A percentile compares a stretch with the other conserved stretches of the same genome.
These are phyloP conservation scores for Scaptodrosophila lebanonensis DNA, from an alignment of 1,140 invertebrate genomes.

Conservation along the genomic window DNA sequence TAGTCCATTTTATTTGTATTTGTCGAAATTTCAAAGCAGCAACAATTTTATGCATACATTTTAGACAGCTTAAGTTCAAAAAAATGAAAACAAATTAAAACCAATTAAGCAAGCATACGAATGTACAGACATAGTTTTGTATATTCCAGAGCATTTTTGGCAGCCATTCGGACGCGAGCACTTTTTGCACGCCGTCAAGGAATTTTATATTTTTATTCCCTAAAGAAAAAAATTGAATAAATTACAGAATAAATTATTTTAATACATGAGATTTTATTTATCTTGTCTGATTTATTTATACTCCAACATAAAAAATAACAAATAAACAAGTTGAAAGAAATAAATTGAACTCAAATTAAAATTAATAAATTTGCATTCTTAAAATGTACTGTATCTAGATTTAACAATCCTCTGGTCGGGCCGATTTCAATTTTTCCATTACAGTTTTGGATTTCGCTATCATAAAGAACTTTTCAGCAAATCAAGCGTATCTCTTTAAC, in stretches of 20 bases:
- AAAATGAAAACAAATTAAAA: not conserved
- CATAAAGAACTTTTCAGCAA: too few relatives aligned
- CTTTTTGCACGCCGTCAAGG: slow-evolving; percentile 67
- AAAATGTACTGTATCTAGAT: too few relatives aligned
- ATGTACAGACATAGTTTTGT: slow-evolving; percentile 59
- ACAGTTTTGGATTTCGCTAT: too few relatives aligned
- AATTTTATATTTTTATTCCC: slow-evolving; percentile 77
- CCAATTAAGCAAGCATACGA: slow-evolving; percentile 26
- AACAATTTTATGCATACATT: slow-evolving; percentile 4
- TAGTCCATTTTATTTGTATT: slow-evolving; percentile 23
- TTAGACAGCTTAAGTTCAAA: too few relatives aligned
- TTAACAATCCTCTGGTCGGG: too few relatives aligned
- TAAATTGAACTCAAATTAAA: too few relatives aligned
- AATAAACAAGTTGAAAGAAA: too few relatives aligned
- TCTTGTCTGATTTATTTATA: not conserved
- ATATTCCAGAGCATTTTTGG: slow-evolving; percentile 66
- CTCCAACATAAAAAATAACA: too few relatives aligned
- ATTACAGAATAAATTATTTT: slow-evolving; percentile 64
- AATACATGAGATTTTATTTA: not conserved
- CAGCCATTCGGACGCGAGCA: slow-evolving; percentile 69
- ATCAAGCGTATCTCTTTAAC: too few relatives aligned
- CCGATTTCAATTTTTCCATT: too few relatives aligned
- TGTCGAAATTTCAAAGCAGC: slow-evolving; percentile 4
- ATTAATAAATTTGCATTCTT: too few relatives aligned
- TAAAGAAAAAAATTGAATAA: slow-evolving; percentile 77